These are phyloP conservation scores for Proterorhinus semilunaris DNA, from an alignment of 2,113 vertebrate species.

Conservation along the genomic window DNA sequence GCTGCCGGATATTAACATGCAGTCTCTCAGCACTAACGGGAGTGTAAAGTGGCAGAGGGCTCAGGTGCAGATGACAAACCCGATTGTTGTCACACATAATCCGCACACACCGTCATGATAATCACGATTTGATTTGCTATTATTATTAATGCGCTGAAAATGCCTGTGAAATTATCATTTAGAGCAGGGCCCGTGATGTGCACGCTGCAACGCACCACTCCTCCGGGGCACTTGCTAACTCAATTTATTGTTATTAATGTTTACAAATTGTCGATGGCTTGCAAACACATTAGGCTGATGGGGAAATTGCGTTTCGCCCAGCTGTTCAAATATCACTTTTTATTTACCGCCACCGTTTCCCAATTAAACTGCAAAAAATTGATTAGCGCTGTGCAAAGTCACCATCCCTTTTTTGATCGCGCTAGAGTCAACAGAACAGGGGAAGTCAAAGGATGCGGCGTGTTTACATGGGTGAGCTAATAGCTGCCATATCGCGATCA, in stretches of 20 bases:
- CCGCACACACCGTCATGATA: constrained; percentile 57
- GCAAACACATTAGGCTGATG: constrained; percentile 74
- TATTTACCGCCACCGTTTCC: constrained; percentile 69
- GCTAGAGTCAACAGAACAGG: constrained; percentile 38
- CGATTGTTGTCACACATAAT: constrained; percentile 60
- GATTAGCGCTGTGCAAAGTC: constrained; percentile 60
- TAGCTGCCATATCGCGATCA: constrained; percentile 7
- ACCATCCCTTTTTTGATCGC: constrained; percentile 45
- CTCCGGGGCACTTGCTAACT: constrained; percentile 69
- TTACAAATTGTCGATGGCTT: constrained; percentile 69
- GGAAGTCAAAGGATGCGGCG: constrained; percentile 15
- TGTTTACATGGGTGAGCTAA: constrained; percentile 10
- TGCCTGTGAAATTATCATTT: constrained; percentile 71
- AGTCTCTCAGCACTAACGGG: constrained; percentile 35
- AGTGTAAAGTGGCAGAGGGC: constrained; percentile 46
- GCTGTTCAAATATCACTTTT: constrained; percentile 72
- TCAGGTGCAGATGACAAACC: constrained; percentile 60
- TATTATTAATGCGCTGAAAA: constrained; percentile 71
- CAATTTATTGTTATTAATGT: constrained; percentile 78
- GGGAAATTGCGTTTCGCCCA: constrained; percentile 70
- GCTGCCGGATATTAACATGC: constrained; percentile 25
- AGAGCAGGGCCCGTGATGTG: constrained; percentile 55
- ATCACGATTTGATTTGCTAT: constrained; percentile 68
- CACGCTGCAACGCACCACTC: constrained; percentile 48
- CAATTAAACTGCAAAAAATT: constrained; percentile 70